These are phyloP conservation scores for Apotomis betuletana DNA, from an alignment of 2,888 invertebrate genomes.

Conservation along the genomic window DNA sequence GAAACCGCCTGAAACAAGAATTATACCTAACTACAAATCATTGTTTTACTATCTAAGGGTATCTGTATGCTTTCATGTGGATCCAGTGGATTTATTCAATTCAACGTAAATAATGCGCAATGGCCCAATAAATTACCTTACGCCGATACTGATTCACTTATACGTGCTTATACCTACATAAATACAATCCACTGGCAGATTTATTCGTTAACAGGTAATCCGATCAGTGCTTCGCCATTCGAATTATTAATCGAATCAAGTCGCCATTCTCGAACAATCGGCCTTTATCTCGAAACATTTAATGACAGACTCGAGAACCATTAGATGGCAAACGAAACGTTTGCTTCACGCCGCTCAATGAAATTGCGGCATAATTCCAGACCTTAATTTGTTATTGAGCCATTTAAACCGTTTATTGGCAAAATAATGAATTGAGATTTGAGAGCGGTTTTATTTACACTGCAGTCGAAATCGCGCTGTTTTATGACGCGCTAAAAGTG, in stretches of 20 bases:
- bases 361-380: slow-evolving; percentile 14
- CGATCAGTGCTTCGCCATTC: background rate
- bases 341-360: slow-evolving; percentile 18
- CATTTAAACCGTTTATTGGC: slow-evolving; percentile 12
- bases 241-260: slow-evolving; percentile 11
- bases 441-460: background rate
- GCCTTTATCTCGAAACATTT: slow-evolving; percentile 5
- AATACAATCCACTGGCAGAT: background rate
- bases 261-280: slow-evolving; percentile 1
- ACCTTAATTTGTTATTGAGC: slow-evolving; percentile 20
- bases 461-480: slow-evolving; percentile 11
- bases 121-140: background rate
- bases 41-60: too few relatives aligned
- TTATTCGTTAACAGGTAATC: background rate
- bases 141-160: background rate
- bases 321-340: slow-evolving; percentile 21
- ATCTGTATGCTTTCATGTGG: too few relatives aligned
- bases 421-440: slow-evolving; percentile 14
- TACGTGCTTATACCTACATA: background rate
- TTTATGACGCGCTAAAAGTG: slow-evolving; percentile 21
- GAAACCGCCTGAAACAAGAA: too few relatives aligned
- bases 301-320: slow-evolving; percentile 19
- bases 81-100: too few relatives aligned
- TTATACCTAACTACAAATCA: too few relatives aligned
- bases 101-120: too few relatives aligned